phyloP scores from a whole-genome alignment of 2,888 invertebrate species.

The Entomobrya multifasciata region DNA sequence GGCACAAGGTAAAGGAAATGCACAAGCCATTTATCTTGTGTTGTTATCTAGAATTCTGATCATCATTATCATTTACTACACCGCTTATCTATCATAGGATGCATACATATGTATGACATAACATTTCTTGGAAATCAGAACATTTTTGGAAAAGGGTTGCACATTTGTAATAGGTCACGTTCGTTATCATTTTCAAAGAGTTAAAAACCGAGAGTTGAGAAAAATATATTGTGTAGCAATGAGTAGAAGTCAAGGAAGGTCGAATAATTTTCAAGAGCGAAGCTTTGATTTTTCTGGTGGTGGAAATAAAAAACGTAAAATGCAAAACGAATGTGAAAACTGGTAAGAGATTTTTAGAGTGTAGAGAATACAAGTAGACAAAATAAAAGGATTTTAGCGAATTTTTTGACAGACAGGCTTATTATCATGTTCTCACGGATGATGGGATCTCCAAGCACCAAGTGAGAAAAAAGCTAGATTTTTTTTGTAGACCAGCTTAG shows the following conservation, averaged over 20 bases:
- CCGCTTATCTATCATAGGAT: neutral
- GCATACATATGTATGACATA: neutral
- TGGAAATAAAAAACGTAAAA: neutral
- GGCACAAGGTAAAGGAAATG: no score
- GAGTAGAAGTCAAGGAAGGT: neutral
- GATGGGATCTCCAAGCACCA: conserved; percentile 24
- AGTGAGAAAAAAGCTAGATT: neutral
- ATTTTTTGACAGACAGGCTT: conserved; percentile 42
- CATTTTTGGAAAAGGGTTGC: no score
- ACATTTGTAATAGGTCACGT: no score
- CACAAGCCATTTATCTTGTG: conserved; percentile 42
- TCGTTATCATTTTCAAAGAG: no score
- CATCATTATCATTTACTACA: conserved; percentile 35
- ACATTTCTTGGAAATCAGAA: neutral
- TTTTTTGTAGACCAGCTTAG: neutral
- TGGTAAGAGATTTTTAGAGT: neutral
- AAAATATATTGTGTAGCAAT: no score
- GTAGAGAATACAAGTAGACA: no score
- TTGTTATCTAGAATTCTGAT: conserved; percentile 34
- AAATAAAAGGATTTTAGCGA: conserved; percentile 34
- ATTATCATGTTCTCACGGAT: conserved; percentile 46
- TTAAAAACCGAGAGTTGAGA: neutral
- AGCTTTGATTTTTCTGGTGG: no score
- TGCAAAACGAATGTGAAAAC: no score
- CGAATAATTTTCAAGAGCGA: neutral